Evolutionary conservation across 2,113 vertebrate species (phyloP).

Genomic region (Gallinago undulata): DNA sequence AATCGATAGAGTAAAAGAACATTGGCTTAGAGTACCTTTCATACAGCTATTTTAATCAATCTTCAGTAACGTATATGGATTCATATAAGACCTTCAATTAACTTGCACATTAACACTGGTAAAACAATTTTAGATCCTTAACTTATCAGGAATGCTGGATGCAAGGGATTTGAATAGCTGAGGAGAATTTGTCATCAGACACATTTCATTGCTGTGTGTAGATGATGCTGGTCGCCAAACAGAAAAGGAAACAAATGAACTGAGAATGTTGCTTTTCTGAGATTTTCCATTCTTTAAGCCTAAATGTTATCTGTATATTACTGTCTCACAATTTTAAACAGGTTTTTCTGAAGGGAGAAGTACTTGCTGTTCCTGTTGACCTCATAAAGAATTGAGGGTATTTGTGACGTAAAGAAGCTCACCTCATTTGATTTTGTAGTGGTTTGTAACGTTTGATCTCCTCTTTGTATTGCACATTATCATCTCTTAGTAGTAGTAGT

Average conservation of each 20-base stretch:
- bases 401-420: not conserved
- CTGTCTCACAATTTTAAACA: not conserved
- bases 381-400: not conserved
- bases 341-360: not conserved
- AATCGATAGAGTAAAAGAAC: not conserved
- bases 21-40: constrained; percentile 18
- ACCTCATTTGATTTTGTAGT: not conserved
- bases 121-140: constrained; percentile 49
- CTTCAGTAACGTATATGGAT: constrained; percentile 17
- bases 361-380: not conserved
- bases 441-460: not conserved
- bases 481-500: not conserved
- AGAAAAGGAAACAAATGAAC: not conserved
- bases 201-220: not conserved
- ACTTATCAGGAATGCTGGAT: not conserved
- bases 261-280: not conserved
- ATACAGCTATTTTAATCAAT: constrained; percentile 43
- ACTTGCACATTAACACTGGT: constrained; percentile 19
- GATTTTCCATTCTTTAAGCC: not conserved
- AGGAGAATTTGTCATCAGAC: not conserved
- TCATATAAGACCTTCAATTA: constrained; percentile 57
- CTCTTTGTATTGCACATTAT: not conserved
- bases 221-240: not conserved
- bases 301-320: not conserved
- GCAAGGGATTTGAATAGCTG: not conserved